Evolutionary conservation across 1,140 invertebrate species (phyloP).

Genomic region (Ctenoplectra terminalis): DNA sequence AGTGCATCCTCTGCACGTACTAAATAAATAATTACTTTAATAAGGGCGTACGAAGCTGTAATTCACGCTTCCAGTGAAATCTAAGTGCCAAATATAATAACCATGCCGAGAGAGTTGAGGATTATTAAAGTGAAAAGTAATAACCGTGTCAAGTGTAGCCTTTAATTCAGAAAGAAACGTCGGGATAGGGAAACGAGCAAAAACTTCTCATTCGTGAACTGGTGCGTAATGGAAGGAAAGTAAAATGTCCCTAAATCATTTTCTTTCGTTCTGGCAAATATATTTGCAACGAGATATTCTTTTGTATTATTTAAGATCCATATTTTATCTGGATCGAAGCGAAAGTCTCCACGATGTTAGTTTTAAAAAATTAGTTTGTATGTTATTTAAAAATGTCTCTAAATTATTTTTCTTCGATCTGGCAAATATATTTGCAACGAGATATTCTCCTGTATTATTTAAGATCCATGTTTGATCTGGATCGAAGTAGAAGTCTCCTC

Average conservation of each 20-base stretch:
- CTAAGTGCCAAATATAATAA: constrained; percentile 7
- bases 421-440: no score
- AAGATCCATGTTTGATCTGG: no score
- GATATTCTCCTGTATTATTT: no score
- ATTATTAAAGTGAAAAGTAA: constrained; percentile 43
- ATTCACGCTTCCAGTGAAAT: constrained; percentile 6
- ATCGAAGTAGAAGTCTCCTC: no score
- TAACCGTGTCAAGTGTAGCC: constrained; percentile 42
- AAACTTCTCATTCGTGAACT: constrained; percentile 5
- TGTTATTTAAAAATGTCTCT: no score
- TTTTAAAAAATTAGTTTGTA: no score
- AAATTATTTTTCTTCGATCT: no score
- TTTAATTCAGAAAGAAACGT: constrained; percentile 15
- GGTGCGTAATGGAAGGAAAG: neutral
- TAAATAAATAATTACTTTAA: constrained; percentile 9
- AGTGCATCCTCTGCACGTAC: neutral
- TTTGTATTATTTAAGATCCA: no score
- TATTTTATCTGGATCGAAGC: no score
- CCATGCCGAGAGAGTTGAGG: neutral
- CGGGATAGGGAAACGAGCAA: neutral
- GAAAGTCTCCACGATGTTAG: no score
- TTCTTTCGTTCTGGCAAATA: neutral
- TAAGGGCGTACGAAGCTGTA: neutral
- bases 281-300: no score
- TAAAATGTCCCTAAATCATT: neutral